Percentiles rank a stretch among this genome's conserved stretches.
phyloP scores from a whole-genome alignment of 2,797 vertebrate species.

The Danio choprae region DNA sequence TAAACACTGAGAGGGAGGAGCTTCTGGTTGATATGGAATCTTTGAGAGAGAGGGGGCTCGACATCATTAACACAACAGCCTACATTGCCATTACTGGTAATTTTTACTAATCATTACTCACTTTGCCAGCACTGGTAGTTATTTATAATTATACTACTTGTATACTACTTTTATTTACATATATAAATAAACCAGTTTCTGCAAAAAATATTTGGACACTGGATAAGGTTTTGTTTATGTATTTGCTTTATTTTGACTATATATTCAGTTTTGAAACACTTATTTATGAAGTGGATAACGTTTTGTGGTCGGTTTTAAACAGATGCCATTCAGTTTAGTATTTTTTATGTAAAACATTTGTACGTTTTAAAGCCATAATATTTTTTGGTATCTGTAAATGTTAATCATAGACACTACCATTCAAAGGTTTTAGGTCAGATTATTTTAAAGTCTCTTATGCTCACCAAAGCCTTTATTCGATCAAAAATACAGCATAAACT shows the following conservation, averaged over 20 bases:
- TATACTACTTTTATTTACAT: too few species aligned
- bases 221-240: too few species aligned
- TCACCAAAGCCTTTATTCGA: too few species aligned
- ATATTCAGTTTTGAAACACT: too few species aligned
- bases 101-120: not conserved
- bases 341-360: not conserved
- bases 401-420: not conserved
- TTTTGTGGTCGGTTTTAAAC: not conserved
- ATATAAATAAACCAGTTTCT: too few species aligned
- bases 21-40: conserved; percentile 89
- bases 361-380: not conserved
- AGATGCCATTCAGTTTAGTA: not conserved
- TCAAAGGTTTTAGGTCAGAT: not conserved
- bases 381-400: not conserved
- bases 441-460: too few species aligned
- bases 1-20: conserved; percentile 91
- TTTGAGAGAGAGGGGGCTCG: conserved; percentile 90
- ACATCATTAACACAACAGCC: conserved; percentile 94
- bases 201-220: too few species aligned
- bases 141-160: not conserved
- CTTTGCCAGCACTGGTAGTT: not conserved
- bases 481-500: too few species aligned
- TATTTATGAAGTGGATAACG: not conserved
- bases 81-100: conserved; percentile 92
- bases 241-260: too few species aligned